These are phyloP conservation scores for Drosophila subpulchrella DNA, from an alignment of 1,140 invertebrate species.

Conservation along the genomic window DNA sequence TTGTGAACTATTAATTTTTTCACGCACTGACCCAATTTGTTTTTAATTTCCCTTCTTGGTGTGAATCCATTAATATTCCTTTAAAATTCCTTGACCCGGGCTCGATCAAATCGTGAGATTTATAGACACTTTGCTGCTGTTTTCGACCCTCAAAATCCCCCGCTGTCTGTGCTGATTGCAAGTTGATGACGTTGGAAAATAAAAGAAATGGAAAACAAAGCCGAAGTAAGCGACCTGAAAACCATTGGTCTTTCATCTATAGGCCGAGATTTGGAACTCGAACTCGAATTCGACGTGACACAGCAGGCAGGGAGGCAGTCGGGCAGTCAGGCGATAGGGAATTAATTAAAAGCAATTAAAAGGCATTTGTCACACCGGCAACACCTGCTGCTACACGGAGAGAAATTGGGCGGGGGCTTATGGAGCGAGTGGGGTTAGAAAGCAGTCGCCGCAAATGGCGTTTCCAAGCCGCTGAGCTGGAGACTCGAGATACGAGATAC, in stretches of 20 bases:
- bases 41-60: neutral
- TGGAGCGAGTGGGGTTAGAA: conserved; percentile 10
- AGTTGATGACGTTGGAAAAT: conserved; percentile 30
- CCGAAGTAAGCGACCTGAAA: conserved; percentile 27
- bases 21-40: neutral
- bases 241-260: neutral
- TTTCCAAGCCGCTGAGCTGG: conserved; percentile 42
- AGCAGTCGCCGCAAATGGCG: conserved; percentile 11
- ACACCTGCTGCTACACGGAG: conserved; percentile 26
- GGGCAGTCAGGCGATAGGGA: conserved; percentile 30
- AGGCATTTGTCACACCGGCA: conserved; percentile 63
- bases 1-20: neutral
- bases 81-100: neutral
- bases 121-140: conserved; percentile 4
- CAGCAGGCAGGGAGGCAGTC: conserved; percentile 8
- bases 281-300: conserved; percentile 42
- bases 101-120: neutral
- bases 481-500: no score
- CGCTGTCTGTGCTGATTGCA: conserved; percentile 19
- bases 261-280: conserved; percentile 4
- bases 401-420: conserved; percentile 2
- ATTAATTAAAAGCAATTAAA: conserved; percentile 71
- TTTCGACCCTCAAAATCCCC: neutral
- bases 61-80: conserved; percentile 1
- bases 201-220: conserved; percentile 30